Evolutionary conservation across 2,888 invertebrate genomes (phyloP), one percentile per base, ranked within the genome.

Genomic region (Phymatocera aterrima): DNA sequence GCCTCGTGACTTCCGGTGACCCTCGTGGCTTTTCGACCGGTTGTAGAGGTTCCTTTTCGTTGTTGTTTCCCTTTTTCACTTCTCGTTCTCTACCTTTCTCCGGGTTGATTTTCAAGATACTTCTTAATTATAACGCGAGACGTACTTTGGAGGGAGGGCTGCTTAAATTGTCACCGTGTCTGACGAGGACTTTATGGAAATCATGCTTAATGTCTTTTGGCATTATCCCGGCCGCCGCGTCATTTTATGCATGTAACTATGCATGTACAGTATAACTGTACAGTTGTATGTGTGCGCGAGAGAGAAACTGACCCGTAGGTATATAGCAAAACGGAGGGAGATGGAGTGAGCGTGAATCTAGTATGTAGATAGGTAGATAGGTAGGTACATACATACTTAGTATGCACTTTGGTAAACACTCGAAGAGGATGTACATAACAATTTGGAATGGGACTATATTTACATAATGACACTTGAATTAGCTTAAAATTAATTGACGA

Each of bases 61-160:
- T 5, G 24, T n/a, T 21, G 28, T 15, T 3, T 10, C 18, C 18
- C 37, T 64, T 18, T 5, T 21, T 18, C 64, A 10, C 37, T 2
- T 34, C 12, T 34, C 1, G 8, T 34, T 60, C 24, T 87, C 40
- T 40, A n/a, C 40, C 86, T 87, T 88, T 86, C 85, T 82, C 84
- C 85, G 85, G 84, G 87, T 87, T 88, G 86, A 88, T 88, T 89
- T 88, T 87, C 87, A 85, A 85, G 86, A 87, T 89, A 88, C 87
- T 88, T 88, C 88, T 86, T 89, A 88, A 89, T 89, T 89, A 88
- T 89, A 89, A 89, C 86, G n/a, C n/a, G 88, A 89, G 88, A 88
- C 88, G n/a, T n/a, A 87, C 87, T 89, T 87, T 87, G 77, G 61
- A 77, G 80, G 65, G 80, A 72, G 80, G 64, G 37, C 31, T 34